phyloP scores from a whole-genome alignment of 2,113 vertebrate genomes.

The Sakesphorus luctuosus region DNA sequence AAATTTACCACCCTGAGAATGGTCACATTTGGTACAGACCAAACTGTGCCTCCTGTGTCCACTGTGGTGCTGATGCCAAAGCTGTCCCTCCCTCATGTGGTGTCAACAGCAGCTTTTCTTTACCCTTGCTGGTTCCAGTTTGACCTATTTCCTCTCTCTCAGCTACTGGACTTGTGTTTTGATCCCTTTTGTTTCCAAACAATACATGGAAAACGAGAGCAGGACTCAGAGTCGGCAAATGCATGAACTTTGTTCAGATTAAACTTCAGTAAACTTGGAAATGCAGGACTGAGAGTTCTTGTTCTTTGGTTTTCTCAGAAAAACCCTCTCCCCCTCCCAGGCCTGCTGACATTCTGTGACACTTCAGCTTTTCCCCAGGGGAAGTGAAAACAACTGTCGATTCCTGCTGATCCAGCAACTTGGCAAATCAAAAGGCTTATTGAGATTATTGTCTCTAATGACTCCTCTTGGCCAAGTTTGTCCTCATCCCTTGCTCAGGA shows the following conservation, averaged over 20 bases:
- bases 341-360: not conserved
- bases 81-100: not conserved
- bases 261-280: not conserved
- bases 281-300: not conserved
- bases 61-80: accelerated
- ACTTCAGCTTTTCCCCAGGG: not conserved
- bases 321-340: not conserved
- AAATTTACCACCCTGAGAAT: not conserved
- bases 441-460: not conserved
- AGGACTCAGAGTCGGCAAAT: not conserved
- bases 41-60: not conserved
- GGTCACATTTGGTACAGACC: not conserved
- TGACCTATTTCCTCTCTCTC: not conserved
- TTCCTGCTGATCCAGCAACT: not conserved
- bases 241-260: not conserved
- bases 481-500: not conserved
- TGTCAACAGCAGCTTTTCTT: not conserved
- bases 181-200: not conserved
- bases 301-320: not conserved
- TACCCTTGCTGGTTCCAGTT: not conserved
- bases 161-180: not conserved
- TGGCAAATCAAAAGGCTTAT: not conserved
- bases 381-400: not conserved
- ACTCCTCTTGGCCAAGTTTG: not conserved
- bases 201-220: not conserved